Percentiles rank a stretch among this genome's conserved stretches.
Conservation (phyloP, 2,113 vertebrate genomes). For the Progne subis region DNA sequence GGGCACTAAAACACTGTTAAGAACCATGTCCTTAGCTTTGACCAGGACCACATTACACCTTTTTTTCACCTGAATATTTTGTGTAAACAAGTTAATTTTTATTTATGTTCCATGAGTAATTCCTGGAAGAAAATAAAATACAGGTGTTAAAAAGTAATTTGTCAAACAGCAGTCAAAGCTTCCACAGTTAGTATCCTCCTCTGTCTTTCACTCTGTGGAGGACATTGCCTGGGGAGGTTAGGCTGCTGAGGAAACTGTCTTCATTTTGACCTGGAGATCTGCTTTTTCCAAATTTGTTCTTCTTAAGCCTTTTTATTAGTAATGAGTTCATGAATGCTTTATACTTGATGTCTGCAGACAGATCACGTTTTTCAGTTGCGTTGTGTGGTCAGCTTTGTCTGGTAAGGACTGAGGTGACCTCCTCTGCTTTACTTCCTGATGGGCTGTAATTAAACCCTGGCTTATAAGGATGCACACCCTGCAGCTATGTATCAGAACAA, state of each 20-base stretch:
- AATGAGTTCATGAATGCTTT: neutral
- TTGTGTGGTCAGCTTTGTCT: neutral
- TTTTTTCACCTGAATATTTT: neutral
- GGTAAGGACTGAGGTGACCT: neutral
- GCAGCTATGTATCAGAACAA: neutral
- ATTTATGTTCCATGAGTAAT: neutral
- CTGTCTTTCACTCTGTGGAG: neutral
- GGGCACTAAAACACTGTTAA: neutral
- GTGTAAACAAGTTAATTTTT: neutral
- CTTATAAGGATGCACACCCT: neutral
- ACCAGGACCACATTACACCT: neutral
- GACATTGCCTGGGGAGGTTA: neutral
- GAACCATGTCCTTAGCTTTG: neutral
- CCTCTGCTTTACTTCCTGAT: neutral
- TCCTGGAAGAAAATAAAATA: neutral
- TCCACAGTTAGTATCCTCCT: neutral
- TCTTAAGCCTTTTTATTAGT: neutral
- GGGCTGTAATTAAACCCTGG: conserved; percentile 26
- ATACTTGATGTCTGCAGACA: neutral
- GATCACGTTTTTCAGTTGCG: neutral
- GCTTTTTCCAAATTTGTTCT: neutral
- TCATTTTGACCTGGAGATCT: neutral
- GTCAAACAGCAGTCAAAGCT: neutral
- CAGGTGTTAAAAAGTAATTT: neutral
- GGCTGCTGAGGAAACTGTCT: neutral